These are phyloP conservation scores for Drosophila mimica DNA, from an alignment of 2,888 invertebrate species.

Conservation along the genomic window DNA sequence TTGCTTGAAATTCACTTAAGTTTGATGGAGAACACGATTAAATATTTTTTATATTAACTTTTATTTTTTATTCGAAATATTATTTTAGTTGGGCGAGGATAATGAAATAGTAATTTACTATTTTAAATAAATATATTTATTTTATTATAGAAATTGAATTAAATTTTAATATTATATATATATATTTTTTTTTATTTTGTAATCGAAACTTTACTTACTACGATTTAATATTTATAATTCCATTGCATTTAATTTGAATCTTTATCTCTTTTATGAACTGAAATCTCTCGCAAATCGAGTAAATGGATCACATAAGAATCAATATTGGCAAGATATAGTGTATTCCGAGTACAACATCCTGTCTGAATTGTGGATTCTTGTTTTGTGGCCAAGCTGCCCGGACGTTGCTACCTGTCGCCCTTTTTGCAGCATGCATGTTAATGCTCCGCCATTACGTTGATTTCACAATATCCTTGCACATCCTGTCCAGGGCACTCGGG, in stretches of 20 bases:
- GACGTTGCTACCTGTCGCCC: slow-evolving; percentile 58
- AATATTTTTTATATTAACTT: neutral
- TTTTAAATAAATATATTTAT: too few species aligned
- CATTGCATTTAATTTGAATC: too few species aligned
- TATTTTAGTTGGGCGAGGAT: neutral
- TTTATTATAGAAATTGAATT: neutral
- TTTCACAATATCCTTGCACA: slow-evolving; percentile 80
- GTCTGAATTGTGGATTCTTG: slow-evolving; percentile 19
- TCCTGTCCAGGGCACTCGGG: slow-evolving; percentile 66
- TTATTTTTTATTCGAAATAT: neutral
- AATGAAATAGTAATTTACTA: neutral
- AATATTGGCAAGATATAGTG: slow-evolving; percentile 1
- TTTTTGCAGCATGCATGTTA: slow-evolving; percentile 68
- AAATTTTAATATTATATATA: neutral
- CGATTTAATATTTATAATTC: too few species aligned
- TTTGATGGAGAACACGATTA: neutral
- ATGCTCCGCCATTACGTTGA: slow-evolving; percentile 78
- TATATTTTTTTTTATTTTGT: too few species aligned
- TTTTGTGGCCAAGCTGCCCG: slow-evolving; percentile 54
- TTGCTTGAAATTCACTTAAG: neutral
- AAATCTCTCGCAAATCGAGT: too few species aligned
- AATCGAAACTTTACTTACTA: too few species aligned
- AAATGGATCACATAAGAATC: too few species aligned
- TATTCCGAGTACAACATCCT: slow-evolving; percentile 21
- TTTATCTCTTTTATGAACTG: too few species aligned